Base-by-base conservation (phyloP, 2,113 vertebrate genomes). In the Lampris megalopsis region DNA sequence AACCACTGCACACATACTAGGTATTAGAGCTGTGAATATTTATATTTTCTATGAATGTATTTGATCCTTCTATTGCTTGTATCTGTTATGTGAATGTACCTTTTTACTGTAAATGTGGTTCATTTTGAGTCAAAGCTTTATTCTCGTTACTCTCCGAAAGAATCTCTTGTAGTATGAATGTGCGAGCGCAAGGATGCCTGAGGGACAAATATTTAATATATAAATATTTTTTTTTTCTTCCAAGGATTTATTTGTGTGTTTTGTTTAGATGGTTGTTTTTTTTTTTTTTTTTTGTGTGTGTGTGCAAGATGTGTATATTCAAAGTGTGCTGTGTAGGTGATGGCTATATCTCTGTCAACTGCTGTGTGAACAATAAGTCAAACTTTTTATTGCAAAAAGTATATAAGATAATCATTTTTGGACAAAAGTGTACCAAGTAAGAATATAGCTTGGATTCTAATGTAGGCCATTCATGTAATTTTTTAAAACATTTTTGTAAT, bases 11-110 rank as follows among this genome's bases (percentile, higher is more conserved):
- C 24, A 45, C 63, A 65, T 62, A 6, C 47, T 60, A 80, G 66
- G 71, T 72, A 1, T 50, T 50, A 75, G 53, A 67, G 69, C 90
- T 90, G 89, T 92, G 87, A 85, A 80, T 89, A 86, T 89, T 88
- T 85, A 83, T 84, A 74, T 74, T 65, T 56, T 76, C 50, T 67
- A 50, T 81, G 79, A 91, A 91, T 88, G 86, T 90, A 88, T 84
- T 83, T 57, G 4, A 62, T 62, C n/a, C 64, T 56, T 74, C 7
- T 67, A 49, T 84, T 68, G 61, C 71, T 85, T 79, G 52, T 61
- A 69, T 84, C 6, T 24, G 72, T 50, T 68, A 43, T 61, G 58
- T 90, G 71, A 88, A 89, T 86, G 83, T 89, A 84, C 69, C 42
- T 61, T 61, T 24, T 68, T 80, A 76, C 74, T 89, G 76, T 83